Base-by-base conservation (phyloP, 2,797 vertebrate genomes). In the Esox lucius region DNA sequence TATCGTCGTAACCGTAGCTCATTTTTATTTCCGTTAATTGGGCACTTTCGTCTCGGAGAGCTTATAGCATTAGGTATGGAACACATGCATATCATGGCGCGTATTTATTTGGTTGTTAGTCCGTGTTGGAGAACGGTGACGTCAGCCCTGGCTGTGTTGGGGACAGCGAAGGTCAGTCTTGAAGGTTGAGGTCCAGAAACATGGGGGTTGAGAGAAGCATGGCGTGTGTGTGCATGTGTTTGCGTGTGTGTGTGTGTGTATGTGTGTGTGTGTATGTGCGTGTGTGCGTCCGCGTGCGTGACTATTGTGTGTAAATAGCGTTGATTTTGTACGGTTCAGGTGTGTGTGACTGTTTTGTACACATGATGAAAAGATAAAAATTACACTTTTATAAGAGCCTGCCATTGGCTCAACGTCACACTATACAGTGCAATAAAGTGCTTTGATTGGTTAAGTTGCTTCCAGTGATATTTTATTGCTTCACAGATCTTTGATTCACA, bases 271-370 rank as follows among this genome's bases (percentile, higher is more conserved):
- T 80, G 81, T 82, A 81, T 62, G 78, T 75, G 80, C 77, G 83
- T 82, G 85, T 74, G 85, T 84, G 85, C 71, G 84, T 84, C 81
- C 78, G 87, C 87, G 87, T 85, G 83, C 83, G 83, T 87, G 89
- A 87, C 80, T 85, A 84, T 87, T 92, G 91, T 94, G 89, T 95
- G 92, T 92, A 92, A 90, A 94, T 91, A 90, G 90, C 88, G 89
- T 92, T 90, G 87, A 92, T 94, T 95, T 94, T 95, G 94, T 95
- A 95, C 92, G 93, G 93, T 95, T 90, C 89, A 94, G 86, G 91
- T 93, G 91, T 93, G 93, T 92, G 90, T 92, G 90, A 93, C 90
- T 94, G 94, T 95, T 95, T 95, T 94, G 93, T 94, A 95, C 92
- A 94, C 92, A 93, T 92, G 88, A 94, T 90, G 83, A 87, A 94